Conservation (phyloP, 2,888 invertebrate species). For the Dryococelus australis region DNA sequence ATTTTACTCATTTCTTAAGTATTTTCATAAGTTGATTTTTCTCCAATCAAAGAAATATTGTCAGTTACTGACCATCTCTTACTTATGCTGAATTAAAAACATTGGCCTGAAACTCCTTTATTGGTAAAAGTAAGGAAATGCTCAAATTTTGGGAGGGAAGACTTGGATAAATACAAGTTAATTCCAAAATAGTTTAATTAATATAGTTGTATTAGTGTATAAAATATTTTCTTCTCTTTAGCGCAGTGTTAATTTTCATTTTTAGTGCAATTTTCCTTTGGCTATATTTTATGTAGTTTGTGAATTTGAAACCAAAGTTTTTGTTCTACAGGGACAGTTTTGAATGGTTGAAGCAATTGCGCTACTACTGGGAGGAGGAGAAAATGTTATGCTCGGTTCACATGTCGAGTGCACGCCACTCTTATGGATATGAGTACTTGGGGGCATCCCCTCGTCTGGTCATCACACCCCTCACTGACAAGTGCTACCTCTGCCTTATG, state of each 20-base stretch:
- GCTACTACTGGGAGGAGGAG: constrained; percentile 86
- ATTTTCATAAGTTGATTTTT: too few relatives aligned
- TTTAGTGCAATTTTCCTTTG: constrained; percentile 31
- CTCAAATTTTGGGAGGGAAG: too few relatives aligned
- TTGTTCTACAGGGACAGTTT: constrained; percentile 68
- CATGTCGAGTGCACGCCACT: constrained; percentile 85
- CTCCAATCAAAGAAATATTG: too few relatives aligned
- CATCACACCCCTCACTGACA: constrained; percentile 89
- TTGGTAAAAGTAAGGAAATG: too few relatives aligned
- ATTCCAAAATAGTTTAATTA: neutral
- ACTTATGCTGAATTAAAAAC: too few relatives aligned
- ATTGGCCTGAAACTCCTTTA: too few relatives aligned
- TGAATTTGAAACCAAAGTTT: too few relatives aligned
- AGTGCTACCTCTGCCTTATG: constrained; percentile 88
- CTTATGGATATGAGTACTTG: constrained; percentile 90
- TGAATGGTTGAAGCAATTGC: constrained; percentile 90
- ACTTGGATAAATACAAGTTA: too few relatives aligned
- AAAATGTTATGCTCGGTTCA: constrained; percentile 80
- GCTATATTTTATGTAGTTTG: constrained; percentile 21
- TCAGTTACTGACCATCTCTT: too few relatives aligned
- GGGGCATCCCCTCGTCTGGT: constrained; percentile 87
- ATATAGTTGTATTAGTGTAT: neutral
- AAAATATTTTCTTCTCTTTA: neutral
- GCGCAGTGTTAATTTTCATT: neutral
- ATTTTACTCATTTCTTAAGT: too few relatives aligned